Conservation (phyloP, 2,888 invertebrate species). For the Phragmatobia fuliginosa region DNA sequence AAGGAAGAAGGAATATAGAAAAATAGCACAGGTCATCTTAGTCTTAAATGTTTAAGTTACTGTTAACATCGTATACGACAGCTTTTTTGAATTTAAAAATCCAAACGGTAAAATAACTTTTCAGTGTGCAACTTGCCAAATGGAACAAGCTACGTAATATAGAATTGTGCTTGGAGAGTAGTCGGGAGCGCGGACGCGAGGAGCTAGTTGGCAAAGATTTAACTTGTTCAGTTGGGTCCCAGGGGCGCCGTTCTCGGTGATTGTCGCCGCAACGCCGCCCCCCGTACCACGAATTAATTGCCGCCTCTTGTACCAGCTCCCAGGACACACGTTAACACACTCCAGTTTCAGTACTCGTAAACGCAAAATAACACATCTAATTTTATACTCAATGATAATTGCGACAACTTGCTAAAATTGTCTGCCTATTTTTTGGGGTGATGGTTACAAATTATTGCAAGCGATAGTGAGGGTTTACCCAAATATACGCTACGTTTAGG, state of each 20-base stretch:
- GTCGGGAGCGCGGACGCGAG: slow-evolving; percentile 36
- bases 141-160: slow-evolving; percentile 55
- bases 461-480: background rate
- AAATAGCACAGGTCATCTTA: background rate
- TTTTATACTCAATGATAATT: slow-evolving; percentile 78
- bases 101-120: slow-evolving; percentile 17
- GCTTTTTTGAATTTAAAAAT: background rate
- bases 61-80: background rate
- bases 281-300: slow-evolving; percentile 75
- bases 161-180: slow-evolving; percentile 47
- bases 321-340: slow-evolving; percentile 77
- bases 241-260: slow-evolving; percentile 78
- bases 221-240: slow-evolving; percentile 78
- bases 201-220: slow-evolving; percentile 81
- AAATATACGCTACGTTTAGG: background rate
- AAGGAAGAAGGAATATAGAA: background rate
- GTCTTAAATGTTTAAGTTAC: background rate
- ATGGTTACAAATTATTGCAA: background rate
- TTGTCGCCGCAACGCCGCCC: slow-evolving; percentile 76
- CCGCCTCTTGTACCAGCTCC: slow-evolving; percentile 76
- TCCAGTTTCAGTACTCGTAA: slow-evolving; percentile 72
- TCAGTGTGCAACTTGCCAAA: slow-evolving; percentile 41
- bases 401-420: slow-evolving; percentile 52
- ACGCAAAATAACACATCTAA: slow-evolving; percentile 81
- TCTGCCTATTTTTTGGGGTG: slow-evolving; percentile 7